phyloP scores from a whole-genome alignment of 2,888 invertebrate species.

The Thecocarcelia acutangulata region DNA sequence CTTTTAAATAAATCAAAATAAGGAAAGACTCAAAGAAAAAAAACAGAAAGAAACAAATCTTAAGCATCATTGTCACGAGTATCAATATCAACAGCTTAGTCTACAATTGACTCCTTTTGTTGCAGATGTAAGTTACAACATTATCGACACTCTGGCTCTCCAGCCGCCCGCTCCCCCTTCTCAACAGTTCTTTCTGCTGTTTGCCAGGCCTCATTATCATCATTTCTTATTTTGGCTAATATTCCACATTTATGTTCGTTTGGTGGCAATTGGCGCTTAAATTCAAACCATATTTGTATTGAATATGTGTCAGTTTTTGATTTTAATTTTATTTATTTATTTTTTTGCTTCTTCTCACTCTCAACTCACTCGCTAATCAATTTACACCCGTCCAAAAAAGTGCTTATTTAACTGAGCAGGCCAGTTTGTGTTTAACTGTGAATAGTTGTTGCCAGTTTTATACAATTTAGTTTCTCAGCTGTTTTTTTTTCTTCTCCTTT shows the following conservation, averaged over 20 bases:
- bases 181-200: neutral
- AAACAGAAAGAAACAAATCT: conserved; percentile 35
- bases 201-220: conserved; percentile 10
- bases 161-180: neutral
- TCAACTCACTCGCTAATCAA: conserved; percentile 62
- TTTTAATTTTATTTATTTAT: conserved; percentile 28
- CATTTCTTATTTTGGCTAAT: conserved; percentile 61
- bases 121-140: conserved; percentile 16
- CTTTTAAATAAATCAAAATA: conserved; percentile 18
- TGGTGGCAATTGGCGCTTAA: conserved; percentile 61
- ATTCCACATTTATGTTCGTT: conserved; percentile 58
- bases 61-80: conserved; percentile 41
- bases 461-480: conserved; percentile 47
- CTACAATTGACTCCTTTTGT: conserved; percentile 32
- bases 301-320: conserved; percentile 59
- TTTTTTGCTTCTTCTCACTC: conserved; percentile 50
- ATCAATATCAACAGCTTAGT: conserved; percentile 54
- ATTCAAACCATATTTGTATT: conserved; percentile 66
- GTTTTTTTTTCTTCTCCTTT: neutral
- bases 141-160: neutral
- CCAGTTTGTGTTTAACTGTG: conserved; percentile 20
- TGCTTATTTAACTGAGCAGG: conserved; percentile 48
- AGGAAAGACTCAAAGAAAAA: conserved; percentile 1
- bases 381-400: conserved; percentile 66
- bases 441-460: conserved; percentile 64